Base-by-base conservation (phyloP, 2,113 vertebrate species). In the Petroica traversi region DNA sequence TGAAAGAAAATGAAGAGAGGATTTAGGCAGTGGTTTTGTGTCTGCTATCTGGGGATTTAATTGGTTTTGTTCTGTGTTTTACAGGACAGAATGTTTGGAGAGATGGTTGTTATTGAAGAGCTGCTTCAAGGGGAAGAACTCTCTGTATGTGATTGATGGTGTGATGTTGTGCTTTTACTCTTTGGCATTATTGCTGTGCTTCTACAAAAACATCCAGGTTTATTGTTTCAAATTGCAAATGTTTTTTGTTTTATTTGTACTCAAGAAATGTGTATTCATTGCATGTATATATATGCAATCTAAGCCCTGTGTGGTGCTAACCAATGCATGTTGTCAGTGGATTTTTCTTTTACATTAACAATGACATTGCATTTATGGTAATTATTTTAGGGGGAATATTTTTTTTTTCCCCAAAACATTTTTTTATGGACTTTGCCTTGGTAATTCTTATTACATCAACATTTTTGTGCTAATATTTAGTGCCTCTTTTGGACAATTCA, bases 71-170 rank as follows among this genome's bases (percentile, higher is more conserved):
- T 45, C 18, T 63, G 51, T 79, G 28, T 79, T 78, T 43, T 73
- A 34, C 89, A 99, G 99, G 98, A 99, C 63, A 83, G 98, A 85
- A 97, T 98, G 14, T 98, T 99, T 82, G 99, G 98, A 49, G 98
- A 98, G n/a, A 98, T 98, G 1, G 98, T 99, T 82, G 98, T 99
- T 85, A 96, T 99, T 31, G 99, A 99, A 86, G 99, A 99, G 88
- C 98, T 99, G 23, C 98, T 99, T 11, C 98, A 99, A 85, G 99
- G 99, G 63, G 98, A 99, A 95, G 99, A 99, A 92, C 98, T 99
- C 80, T 99, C 98, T 74, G 99, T 99, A 97, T 93, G 99, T 98
- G 31, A 45, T 38, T 7, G 0, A 26, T 45, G 25, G 11, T 67
- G 62, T 78, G n/a, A 55, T 71, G 46, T n/a, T 52, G 34, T 96